These are phyloP conservation scores for Diabrotica virgifera DNA, from an alignment of 1,140 invertebrate species.

Conservation along the genomic window DNA sequence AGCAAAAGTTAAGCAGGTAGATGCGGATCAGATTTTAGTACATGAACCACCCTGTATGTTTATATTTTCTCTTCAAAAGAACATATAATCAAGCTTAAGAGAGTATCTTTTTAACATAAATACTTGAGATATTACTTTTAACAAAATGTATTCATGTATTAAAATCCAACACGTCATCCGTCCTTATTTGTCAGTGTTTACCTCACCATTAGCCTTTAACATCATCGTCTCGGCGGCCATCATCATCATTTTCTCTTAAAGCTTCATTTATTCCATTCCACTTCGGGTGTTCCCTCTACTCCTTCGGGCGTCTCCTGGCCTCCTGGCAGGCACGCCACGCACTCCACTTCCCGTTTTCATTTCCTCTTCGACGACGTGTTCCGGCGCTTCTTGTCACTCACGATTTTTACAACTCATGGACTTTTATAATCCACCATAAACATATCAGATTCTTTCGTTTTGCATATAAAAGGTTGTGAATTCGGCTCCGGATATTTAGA, in stretches of 20 bases:
- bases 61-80: too few species aligned
- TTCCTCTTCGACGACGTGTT: conserved; percentile 44
- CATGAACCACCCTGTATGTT: too few species aligned
- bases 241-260: conserved; percentile 48
- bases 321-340: conserved; percentile 26
- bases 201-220: conserved; percentile 27
- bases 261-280: conserved; percentile 47
- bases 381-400: conserved; percentile 47
- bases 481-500: conserved; percentile 41
- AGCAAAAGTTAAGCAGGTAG: too few species aligned
- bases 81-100: too few species aligned
- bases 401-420: conserved; percentile 50
- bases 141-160: too few species aligned
- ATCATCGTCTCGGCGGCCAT: conserved; percentile 19
- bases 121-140: too few species aligned
- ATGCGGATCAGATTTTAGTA: too few species aligned
- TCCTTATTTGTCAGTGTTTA: conserved; percentile 39
- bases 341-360: conserved; percentile 46
- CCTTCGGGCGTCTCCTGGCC: conserved; percentile 13
- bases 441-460: conserved; percentile 45
- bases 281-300: conserved; percentile 4
- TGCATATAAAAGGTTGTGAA: conserved; percentile 45
- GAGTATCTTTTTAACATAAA: too few species aligned
- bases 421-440: conserved; percentile 49
- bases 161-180: neutral